Evolutionary conservation across 1,140 invertebrate species (phyloP), one percentile per base, ranked within the genome.

Genomic region (Drosophila novamexicana): DNA sequence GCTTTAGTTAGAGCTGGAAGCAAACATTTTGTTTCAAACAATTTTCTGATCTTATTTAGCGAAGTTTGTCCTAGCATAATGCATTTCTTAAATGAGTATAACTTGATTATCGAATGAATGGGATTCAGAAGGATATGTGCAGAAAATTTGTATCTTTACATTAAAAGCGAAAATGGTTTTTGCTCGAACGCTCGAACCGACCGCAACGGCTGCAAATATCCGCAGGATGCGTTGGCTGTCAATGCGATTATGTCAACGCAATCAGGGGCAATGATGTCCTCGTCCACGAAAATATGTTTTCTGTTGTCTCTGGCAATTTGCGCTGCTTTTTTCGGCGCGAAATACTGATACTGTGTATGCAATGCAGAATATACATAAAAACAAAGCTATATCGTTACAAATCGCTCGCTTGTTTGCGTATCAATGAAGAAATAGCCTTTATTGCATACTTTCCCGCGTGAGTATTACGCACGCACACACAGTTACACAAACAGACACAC

Each of bases 181-280:
- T 40, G 29, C 44, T 36, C 7, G 7, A 49, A 18, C 18, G 39
- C 59, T 39, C 32, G 29, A 57, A 32, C 9, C 39, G 12, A 9
- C 49, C 18, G 42, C 36, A 12, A 37, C 22, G 37, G 67, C 45
- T 70, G 58, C 77, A 78, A 85, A 81, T 85, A 85, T 85, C 81
- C 78, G 79, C 76, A 88, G 83, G 83, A 89, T 80, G 84, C 71
- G 72, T 80, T 34, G 68, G 42, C 73, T 79, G 77, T 81, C 84
- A 88, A 88, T 84, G 77, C 65, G 84, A 88, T 88, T 88, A 84
- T 75, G 84, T 70, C 80, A 88, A 75, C 70, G 77, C 75, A 84
- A 88, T 88, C 82, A 86, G 49, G 52, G 53, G 52, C 61, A 52
- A 52, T 70, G 64, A 79, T 49, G 42, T 32, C 18, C 36, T 34